phyloP scores from a whole-genome alignment of 2,797 vertebrate species.

The Lycodopsis pacificus region DNA sequence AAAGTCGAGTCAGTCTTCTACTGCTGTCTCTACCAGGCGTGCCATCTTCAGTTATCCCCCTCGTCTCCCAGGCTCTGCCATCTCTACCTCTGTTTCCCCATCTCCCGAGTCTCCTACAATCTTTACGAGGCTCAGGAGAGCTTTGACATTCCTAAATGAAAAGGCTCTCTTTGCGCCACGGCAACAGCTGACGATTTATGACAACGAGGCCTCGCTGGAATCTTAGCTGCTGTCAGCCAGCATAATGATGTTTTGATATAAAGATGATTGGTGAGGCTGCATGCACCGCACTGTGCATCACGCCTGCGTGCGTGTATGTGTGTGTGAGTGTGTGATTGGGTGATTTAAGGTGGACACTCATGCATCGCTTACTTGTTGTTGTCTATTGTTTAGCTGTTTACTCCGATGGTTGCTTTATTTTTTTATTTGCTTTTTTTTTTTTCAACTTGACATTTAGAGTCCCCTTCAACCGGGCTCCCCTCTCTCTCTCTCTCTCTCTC shows the following conservation, averaged over 20 bases:
- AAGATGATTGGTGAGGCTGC: constrained; percentile 93
- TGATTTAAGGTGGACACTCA: constrained; percentile 79
- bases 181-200: constrained; percentile 94
- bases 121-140: constrained; percentile 88
- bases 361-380: constrained; percentile 76
- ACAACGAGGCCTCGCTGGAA: constrained; percentile 86
- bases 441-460: constrained; percentile 69
- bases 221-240: constrained; percentile 92
- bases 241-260: constrained; percentile 96
- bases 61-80: constrained; percentile 48
- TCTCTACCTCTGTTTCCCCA: constrained; percentile 55
- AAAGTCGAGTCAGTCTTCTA: constrained; percentile 17
- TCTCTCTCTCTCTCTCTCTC: not conserved
- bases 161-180: constrained; percentile 91
- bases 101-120: constrained; percentile 73
- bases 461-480: constrained; percentile 46
- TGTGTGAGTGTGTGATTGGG: constrained; percentile 49
- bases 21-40: constrained; percentile 32
- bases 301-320: constrained; percentile 40
- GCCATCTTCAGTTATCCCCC: constrained; percentile 49
- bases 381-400: constrained; percentile 78
- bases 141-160: constrained; percentile 94
- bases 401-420: constrained; percentile 56
- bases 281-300: constrained; percentile 65
- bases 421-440: constrained; percentile 58